Evolutionary conservation across 2,113 vertebrate genomes (phyloP), one percentile per base, ranked within the genome.

Genomic region (Engraulis encrasicolus): DNA sequence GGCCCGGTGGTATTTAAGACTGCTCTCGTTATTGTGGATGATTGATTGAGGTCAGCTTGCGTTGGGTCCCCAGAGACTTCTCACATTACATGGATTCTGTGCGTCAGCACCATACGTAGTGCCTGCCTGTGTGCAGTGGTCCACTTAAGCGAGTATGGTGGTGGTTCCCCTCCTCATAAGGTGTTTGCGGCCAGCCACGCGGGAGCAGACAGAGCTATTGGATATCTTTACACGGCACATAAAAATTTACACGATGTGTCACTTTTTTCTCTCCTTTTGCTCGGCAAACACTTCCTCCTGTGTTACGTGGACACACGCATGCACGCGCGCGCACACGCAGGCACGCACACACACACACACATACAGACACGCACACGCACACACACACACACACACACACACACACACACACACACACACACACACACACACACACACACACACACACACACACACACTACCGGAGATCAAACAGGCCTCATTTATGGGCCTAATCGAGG

Each of bases 21-120:
- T 66, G 58, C 23, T 66, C 58, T 66, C 23, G 12, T 66, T 27
- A 66, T 66, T 31, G 58, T 66, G 23, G 23, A 66, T 66, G 58
- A 66, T 66, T 66, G 58, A 66, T 66, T 31, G 58, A 66, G 58
- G 58, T 66, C 58, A 66, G 58, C 58, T 66, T 66, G 58, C 31
- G n/a, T 27, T 11, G 15, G 58, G 58, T 9, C 58, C 31, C 18
- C 7, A 14, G 23, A 23, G 58, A 27, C 23, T 31, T 1, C 58
- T 31, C 27, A 31, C 58, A 66, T 66, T 66, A 66, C 23, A 66
- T 27, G 11, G n/a, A 27, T 66, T 31, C 58, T 14, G 27, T 66
- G 58, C 31, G 58, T 66, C 58, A 66, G 58, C 58, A 66, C 11
- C 58, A 66, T 31, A 23, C 58, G n/a, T n/a, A n/a, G n/a, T n/a